Base-by-base conservation (phyloP, 1,140 invertebrate genomes). In the Magallana ariakensis region DNA sequence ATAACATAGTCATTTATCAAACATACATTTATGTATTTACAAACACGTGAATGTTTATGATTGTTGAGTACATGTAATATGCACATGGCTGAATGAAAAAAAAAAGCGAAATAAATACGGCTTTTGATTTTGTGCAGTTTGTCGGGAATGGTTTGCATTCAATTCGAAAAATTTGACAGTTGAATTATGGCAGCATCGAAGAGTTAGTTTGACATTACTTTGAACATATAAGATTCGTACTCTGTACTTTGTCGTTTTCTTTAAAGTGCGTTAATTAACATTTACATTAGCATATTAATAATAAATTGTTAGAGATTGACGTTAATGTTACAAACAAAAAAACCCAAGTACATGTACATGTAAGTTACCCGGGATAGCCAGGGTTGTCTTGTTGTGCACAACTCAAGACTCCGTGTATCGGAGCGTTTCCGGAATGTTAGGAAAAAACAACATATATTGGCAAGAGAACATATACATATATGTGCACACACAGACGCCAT, bases 351-450 rank as follows among this genome's bases (percentile, higher is more conserved):
- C 33, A 46, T 46, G 33, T 9, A 75, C 66, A 26, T 75, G 66
- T 75, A 75, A 75, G 66, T 75, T 75, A 75, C 66, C 66, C 66
- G 66, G 66, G 66, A 75, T 16, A 26, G 0, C 66, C 66, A 75
- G 66, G 66, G 22, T 60, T 75, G 66, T 75, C 66, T 19, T n/a
- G 58, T 62, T 26, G 66, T 75, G 66, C 66, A 75, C 22, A 75
- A 11, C 33, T 75, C 22, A 22, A 46, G 33, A 75, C 66, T 75
- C 66, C 66, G 13, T 46, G 5, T 75, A 11, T 26, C 66, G 66
- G 66, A 75, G 66, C 66, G 22, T 75, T 75, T 75, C 66, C 66
- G 66, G 66, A 46, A 26, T 75, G 66, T 75, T 75, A 75, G 66
- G 33, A 75, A 26, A 75, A 46, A 46, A 46, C 66, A 26, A 62